These are phyloP conservation scores for Lepilemur septentrionalis DNA, from an alignment of 2,797 vertebrate species.

Conservation along the genomic window DNA sequence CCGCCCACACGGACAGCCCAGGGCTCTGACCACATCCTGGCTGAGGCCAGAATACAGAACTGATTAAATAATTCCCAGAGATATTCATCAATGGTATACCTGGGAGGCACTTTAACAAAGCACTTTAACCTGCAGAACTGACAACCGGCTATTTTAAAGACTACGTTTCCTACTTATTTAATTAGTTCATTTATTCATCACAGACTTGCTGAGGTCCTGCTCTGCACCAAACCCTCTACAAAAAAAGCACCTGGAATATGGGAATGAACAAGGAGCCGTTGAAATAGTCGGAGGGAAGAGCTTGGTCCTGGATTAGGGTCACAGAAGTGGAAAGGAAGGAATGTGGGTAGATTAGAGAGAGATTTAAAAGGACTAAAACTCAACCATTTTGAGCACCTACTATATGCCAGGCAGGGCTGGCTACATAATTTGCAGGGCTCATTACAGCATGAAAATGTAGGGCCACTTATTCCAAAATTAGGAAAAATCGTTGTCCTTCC, in stretches of 20 bases:
- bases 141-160: not conserved
- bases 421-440: not conserved
- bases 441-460: not conserved
- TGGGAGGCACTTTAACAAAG: slow-evolving; percentile 23
- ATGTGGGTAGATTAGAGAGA: not conserved
- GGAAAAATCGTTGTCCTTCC: not conserved
- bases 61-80: slow-evolving; percentile 15
- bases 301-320: not conserved
- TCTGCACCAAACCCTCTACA: not conserved
- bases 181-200: not conserved
- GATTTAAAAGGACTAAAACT: not conserved
- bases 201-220: not conserved
- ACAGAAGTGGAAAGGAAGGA: not conserved
- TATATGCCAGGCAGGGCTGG: not conserved
- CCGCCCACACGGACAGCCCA: not conserved
- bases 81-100: not conserved
- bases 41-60: slow-evolving; percentile 14
- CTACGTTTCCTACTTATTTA: not conserved
- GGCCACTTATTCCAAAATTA: not conserved
- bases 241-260: not conserved
- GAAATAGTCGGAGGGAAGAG: not conserved
- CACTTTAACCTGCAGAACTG: not conserved
- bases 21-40: not conserved
- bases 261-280: not conserved
- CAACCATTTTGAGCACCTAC: not conserved